These are phyloP conservation scores for Poecile atricapillus DNA, from an alignment of 2,113 vertebrate genomes.

Conservation along the genomic window DNA sequence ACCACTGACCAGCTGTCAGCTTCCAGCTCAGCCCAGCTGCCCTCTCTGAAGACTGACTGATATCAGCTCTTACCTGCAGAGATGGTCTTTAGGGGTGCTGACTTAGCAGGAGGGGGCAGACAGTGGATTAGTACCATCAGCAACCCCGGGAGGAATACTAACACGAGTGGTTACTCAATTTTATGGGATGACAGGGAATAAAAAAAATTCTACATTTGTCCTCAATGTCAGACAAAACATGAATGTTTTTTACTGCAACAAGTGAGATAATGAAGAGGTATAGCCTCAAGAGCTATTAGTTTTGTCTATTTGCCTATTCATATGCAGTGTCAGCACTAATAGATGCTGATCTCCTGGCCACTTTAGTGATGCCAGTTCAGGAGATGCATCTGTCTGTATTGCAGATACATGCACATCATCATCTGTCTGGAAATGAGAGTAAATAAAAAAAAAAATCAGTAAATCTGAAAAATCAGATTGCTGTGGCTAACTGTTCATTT, in stretches of 20 bases:
- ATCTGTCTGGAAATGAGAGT: background rate
- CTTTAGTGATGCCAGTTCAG: background rate
- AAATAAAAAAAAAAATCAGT: background rate
- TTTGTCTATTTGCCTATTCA: constrained; percentile 5
- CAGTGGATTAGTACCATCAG: background rate
- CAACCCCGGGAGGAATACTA: background rate
- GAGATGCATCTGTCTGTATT: background rate
- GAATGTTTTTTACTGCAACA: background rate
- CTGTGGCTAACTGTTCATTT: background rate
- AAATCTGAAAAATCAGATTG: background rate
- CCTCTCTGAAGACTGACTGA: background rate
- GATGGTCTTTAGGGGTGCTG: background rate
- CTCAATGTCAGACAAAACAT: background rate
- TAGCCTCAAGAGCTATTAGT: background rate
- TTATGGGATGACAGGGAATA: background rate
- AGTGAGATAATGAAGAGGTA: background rate
- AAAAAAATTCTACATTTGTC: background rate
- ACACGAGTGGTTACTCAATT: background rate
- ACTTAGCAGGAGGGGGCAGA: background rate
- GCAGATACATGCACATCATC: background rate
- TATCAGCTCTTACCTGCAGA: background rate
- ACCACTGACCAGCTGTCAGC: background rate
- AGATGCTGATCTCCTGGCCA: background rate
- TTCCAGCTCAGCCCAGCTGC: background rate
- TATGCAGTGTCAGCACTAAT: background rate